A percentile compares a stretch with the other conserved stretches of the same genome.
Conservation (phyloP, 1,140 invertebrate genomes). For the Diachasmimorpha longicaudata region DNA sequence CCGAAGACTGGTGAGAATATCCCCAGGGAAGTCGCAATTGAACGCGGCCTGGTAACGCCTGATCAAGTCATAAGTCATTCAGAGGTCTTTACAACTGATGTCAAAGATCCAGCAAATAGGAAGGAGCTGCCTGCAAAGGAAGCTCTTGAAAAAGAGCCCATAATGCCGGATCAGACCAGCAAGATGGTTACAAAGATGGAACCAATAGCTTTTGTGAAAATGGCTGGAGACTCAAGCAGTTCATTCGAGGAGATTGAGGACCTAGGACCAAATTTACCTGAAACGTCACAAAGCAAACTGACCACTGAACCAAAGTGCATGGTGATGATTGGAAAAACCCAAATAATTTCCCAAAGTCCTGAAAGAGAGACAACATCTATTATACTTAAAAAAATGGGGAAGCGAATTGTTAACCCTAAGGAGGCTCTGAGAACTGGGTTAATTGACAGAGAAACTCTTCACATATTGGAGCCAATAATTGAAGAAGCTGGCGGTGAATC, state of each 20-base stretch:
- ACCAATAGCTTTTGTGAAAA: constrained; percentile 47
- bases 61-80: constrained; percentile 38
- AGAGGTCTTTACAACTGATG: constrained; percentile 33
- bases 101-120: constrained; percentile 62
- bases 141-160: constrained; percentile 62
- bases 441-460: constrained; percentile 76
- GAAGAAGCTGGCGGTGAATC: constrained; percentile 44
- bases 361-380: constrained; percentile 72
- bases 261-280: constrained; percentile 60
- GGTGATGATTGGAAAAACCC: constrained; percentile 69
- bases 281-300: constrained; percentile 66
- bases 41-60: constrained; percentile 70
- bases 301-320: constrained; percentile 74
- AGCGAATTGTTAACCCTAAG: constrained; percentile 72
- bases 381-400: constrained; percentile 79
- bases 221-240: background rate
- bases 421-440: constrained; percentile 77
- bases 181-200: constrained; percentile 43
- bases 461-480: constrained; percentile 69
- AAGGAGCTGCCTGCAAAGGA: constrained; percentile 62
- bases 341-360: constrained; percentile 61
- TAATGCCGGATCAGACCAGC: constrained; percentile 46
- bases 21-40: constrained; percentile 65
- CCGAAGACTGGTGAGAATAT: constrained; percentile 78
- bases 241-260: constrained; percentile 52